These are phyloP conservation scores for Peromyscus maniculatus DNA, from an alignment of 2,113 vertebrate species.

Conservation along the genomic window DNA sequence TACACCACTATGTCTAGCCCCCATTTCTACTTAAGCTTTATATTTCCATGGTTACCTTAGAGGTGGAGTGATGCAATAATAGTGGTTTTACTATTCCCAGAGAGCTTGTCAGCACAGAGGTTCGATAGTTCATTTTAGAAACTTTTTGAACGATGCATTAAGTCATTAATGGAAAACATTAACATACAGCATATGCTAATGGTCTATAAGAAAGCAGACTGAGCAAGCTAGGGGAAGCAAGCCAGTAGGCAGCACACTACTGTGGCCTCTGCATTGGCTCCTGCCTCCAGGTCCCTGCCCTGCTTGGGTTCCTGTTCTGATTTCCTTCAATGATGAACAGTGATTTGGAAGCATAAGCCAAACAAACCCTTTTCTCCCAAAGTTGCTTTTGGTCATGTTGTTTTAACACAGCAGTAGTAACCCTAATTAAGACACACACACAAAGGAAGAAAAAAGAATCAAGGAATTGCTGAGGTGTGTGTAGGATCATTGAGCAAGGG, in stretches of 20 bases:
- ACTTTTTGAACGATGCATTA: constrained; percentile 30
- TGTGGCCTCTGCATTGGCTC: too few species aligned
- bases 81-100: constrained; percentile 4
- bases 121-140: background rate
- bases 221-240: too few species aligned
- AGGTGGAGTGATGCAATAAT: background rate
- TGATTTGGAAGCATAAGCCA: too few species aligned
- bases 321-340: too few species aligned
- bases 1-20: background rate
- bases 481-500: background rate
- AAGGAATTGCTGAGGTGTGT: background rate
- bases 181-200: background rate
- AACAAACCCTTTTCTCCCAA: too few species aligned
- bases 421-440: background rate
- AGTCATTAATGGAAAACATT: background rate
- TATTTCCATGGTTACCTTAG: constrained; percentile 3
- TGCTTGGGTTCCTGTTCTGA: too few species aligned
- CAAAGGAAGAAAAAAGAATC: background rate
- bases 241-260: too few species aligned
- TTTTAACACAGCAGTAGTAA: background rate
- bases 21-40: background rate
- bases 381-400: too few species aligned
- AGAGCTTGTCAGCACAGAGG: background rate
- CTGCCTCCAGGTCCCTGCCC: too few species aligned
- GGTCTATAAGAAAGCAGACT: background rate